These are phyloP conservation scores for Temnothorax unifasciatus DNA, from an alignment of 2,888 invertebrate species.

Conservation along the genomic window DNA sequence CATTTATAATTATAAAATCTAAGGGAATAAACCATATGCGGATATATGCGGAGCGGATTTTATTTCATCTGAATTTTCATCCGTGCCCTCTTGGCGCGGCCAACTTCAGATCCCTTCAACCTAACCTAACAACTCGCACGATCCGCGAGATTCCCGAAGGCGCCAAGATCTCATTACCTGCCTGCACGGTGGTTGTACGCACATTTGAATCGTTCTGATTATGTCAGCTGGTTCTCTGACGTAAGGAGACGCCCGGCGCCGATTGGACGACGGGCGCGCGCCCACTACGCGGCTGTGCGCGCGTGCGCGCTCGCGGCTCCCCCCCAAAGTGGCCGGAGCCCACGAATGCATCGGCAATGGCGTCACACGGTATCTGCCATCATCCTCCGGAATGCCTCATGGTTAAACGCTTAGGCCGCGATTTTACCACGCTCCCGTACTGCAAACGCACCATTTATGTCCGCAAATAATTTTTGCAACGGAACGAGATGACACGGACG, in stretches of 20 bases:
- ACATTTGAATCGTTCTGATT: constrained; percentile 68
- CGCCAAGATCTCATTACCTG: constrained; percentile 30
- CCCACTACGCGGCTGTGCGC: constrained; percentile 56
- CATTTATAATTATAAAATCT: too few species aligned
- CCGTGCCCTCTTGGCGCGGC: background rate
- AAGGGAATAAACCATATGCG: too few species aligned
- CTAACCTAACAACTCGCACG: background rate
- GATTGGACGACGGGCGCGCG: constrained; percentile 65
- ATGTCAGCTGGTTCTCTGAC: constrained; percentile 73
- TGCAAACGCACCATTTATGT: background rate
- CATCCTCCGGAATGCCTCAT: constrained; percentile 7
- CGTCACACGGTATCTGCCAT: constrained; percentile 37
- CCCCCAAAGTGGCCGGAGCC: constrained; percentile 21
- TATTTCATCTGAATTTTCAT: background rate
- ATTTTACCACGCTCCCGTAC: background rate
- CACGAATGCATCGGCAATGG: constrained; percentile 39
- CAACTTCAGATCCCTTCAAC: background rate
- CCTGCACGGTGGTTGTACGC: constrained; percentile 36
- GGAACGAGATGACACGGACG: too few species aligned
- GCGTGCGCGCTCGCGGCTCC: constrained; percentile 41
- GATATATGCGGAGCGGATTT: background rate
- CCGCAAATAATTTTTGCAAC: background rate
- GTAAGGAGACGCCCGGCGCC: constrained; percentile 59
- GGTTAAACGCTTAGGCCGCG: background rate
- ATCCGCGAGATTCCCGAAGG: background rate